These are phyloP conservation scores for Enteromius fasciolatus DNA, from an alignment of 2,797 vertebrate species.

Conservation along the genomic window DNA sequence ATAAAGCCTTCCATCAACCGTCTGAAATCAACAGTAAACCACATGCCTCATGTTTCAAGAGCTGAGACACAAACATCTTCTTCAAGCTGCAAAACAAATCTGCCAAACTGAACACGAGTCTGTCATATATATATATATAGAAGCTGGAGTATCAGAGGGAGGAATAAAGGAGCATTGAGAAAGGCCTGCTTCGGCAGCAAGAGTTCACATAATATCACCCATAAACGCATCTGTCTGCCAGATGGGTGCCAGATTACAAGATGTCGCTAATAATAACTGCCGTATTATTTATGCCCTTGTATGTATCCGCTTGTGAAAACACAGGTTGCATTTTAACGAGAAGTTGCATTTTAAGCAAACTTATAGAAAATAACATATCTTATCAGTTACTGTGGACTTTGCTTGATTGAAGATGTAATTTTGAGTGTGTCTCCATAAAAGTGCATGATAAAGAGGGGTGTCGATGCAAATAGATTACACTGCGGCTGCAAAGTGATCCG, in stretches of 20 bases:
- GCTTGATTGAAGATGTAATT: not conserved
- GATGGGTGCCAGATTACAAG: slow-evolving; percentile 54
- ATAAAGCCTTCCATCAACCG: slow-evolving; percentile 28
- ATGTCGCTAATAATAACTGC: slow-evolving; percentile 38
- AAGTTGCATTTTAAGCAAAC: too few species aligned
- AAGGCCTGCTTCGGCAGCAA: slow-evolving; percentile 12
- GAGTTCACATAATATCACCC: slow-evolving; percentile 43
- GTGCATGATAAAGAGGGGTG: not conserved
- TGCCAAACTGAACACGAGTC: slow-evolving; percentile 7
- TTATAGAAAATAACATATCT: not conserved
- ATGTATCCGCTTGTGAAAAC: slow-evolving; percentile 48
- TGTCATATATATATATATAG: not conserved
- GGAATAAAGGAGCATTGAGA: not conserved
- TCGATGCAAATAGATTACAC: slow-evolving; percentile 11
- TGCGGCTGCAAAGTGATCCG: not conserved
- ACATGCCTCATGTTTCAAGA: slow-evolving; percentile 12
- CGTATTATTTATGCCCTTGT: slow-evolving; percentile 61
- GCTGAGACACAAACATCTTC: slow-evolving; percentile 26
- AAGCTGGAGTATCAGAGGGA: not conserved
- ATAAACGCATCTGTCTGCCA: slow-evolving; percentile 60
- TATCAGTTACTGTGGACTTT: not conserved
- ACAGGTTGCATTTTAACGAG: slow-evolving; percentile 14
- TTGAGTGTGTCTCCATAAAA: not conserved
- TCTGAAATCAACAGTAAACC: slow-evolving; percentile 33
- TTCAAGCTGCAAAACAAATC: slow-evolving; percentile 17